Base-by-base conservation (phyloP, 2,888 invertebrate genomes). In the Pardosa pseudoannulata region DNA sequence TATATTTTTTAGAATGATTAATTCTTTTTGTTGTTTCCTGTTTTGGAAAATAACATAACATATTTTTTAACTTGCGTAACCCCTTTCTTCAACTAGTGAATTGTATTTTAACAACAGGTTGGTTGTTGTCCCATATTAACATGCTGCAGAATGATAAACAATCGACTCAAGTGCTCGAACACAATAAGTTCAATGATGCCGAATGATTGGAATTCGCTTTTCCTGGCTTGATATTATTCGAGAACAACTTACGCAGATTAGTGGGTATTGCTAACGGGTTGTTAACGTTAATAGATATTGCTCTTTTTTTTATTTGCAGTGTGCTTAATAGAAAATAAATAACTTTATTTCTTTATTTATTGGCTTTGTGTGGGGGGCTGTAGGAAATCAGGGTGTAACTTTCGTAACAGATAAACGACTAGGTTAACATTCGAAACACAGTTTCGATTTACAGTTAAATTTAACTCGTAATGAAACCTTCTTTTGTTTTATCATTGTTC, bases 1-100 rank as follows among this genome's bases (percentile, higher is more conserved):
- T 56, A 71, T 62, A n/a, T n/a, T n/a, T 70, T 56, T 79, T 71
- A 36, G 41, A 64, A 39, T 71, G 78, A 70, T 78, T 70, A 56
- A 78, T 70, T 68, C 16, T 50, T 36, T 46, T 78, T 78, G 36
- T 78, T 70, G 29, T 67, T 41, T 41, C 46, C 31, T 56, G 23
- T 56, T 56, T 56, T 56, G 23, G 23, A 56, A 56, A 56, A 56
- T 23, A 56, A 11, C 56, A 56, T 56, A 56, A 56, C 56, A 16
- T 11, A 56, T 56, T 16, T 56, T 56, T 23, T 23, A 36, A 23
- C 62, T 56, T 70, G 31, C 56, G 62, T 62, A 62, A 56, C 39
- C 13, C 31, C 28, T 50, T 27, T 76, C 31, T 50, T 50, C 31
- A 31, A 46, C 13, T 1, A 6, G 56, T 2, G 56, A 56, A 56